Conservation (phyloP, 2,797 vertebrate genomes). For the Helostoma temminkii region DNA sequence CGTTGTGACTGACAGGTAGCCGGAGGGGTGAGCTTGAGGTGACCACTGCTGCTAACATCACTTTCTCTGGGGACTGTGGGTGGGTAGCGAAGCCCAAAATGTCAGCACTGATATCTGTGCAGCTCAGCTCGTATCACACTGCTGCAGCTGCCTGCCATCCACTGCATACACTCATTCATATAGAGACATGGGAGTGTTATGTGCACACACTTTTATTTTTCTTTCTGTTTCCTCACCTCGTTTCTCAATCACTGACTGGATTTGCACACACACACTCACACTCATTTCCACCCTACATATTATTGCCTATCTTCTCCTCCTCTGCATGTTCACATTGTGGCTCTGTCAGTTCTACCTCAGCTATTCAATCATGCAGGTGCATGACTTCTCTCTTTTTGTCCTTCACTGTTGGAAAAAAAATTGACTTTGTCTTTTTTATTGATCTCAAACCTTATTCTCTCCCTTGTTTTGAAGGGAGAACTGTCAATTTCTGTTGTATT, state of each 20-base stretch:
- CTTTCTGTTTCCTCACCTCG: constrained; percentile 38
- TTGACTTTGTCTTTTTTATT: constrained; percentile 19
- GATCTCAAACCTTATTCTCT: constrained; percentile 26
- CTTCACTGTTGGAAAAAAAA: constrained; percentile 15
- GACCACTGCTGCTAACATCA: constrained; percentile 78
- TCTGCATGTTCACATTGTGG: constrained; percentile 41
- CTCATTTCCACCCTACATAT: constrained; percentile 30
- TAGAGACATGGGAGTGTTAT: constrained; percentile 57
- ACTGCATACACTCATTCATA: constrained; percentile 72
- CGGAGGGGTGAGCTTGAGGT: constrained; percentile 37
- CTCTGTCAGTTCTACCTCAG: constrained; percentile 48
- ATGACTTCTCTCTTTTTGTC: constrained; percentile 20
- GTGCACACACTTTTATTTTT: constrained; percentile 37
- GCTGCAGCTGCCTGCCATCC: constrained; percentile 80
- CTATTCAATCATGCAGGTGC: constrained; percentile 45
- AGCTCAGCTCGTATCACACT: constrained; percentile 80
- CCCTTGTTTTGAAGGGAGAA: constrained; percentile 47
- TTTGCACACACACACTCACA: constrained; percentile 12
- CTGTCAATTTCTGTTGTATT: constrained; percentile 31
- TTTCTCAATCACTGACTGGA: constrained; percentile 47
- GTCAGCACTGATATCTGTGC: constrained; percentile 86
- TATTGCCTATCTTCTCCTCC: constrained; percentile 41
- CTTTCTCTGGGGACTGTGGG: constrained; percentile 82
- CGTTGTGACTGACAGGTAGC: constrained; percentile 83
- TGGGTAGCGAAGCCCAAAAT: constrained; percentile 87